Evolutionary conservation across 2,113 vertebrate genomes (phyloP).

Genomic region (Apeltes quadracus): DNA sequence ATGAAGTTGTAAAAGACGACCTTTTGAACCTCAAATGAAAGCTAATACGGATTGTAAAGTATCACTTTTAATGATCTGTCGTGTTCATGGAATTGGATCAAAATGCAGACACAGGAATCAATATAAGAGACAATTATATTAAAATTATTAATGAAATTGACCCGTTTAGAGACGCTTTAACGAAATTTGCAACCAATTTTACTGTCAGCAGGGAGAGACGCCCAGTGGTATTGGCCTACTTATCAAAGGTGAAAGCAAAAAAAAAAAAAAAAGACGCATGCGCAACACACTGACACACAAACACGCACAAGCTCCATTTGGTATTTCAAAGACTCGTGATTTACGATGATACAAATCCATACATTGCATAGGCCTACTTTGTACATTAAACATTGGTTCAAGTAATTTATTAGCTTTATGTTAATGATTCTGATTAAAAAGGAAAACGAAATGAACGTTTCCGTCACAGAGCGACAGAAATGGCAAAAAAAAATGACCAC

Average conservation of each 20-base stretch:
- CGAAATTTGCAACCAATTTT: not conserved
- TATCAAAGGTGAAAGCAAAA: conserved; percentile 44
- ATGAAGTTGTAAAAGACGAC: conserved; percentile 1
- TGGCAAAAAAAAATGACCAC: not conserved
- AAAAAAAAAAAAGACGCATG: conserved; percentile 14
- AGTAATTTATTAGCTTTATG: not conserved
- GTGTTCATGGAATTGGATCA: not conserved
- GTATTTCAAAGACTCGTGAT: not conserved
- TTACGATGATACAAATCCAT: not conserved
- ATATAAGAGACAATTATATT: not conserved
- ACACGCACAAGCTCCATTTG: not conserved
- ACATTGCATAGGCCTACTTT: not conserved
- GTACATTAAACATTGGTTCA: not conserved
- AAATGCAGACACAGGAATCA: not conserved
- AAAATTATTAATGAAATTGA: not conserved
- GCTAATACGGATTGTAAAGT: not conserved
- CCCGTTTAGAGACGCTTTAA: not conserved
- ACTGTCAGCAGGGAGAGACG: conserved; percentile 41
- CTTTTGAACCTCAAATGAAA: conserved; percentile 1
- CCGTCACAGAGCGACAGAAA: not conserved
- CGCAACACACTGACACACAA: not conserved
- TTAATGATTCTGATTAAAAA: not conserved
- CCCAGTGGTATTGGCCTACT: conserved; percentile 44
- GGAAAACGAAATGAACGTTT: not conserved
- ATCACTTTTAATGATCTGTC: not conserved